A percentile compares a stretch with the other conserved stretches of the same genome.
phyloP scores from a whole-genome alignment of 2,113 vertebrate species.

The Pitta sordida region DNA sequence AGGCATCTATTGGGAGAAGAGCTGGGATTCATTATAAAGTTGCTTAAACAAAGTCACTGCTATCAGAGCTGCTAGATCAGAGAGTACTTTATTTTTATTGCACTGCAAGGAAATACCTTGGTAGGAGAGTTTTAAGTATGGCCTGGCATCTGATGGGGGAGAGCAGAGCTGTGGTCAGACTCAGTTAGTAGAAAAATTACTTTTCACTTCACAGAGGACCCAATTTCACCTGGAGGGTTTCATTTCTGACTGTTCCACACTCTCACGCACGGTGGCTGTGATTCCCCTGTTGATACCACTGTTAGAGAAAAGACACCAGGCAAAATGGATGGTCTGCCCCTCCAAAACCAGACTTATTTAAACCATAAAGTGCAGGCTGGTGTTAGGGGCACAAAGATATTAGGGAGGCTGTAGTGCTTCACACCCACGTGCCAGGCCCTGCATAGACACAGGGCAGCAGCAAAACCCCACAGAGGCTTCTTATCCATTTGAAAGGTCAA shows the following conservation, averaged over 20 bases:
- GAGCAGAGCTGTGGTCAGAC: background rate
- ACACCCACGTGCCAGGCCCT: background rate
- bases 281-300: background rate
- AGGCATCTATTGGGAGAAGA: constrained; percentile 21
- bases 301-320: background rate
- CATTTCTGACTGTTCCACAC: background rate
- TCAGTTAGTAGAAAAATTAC: constrained; percentile 34
- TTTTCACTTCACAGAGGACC: constrained; percentile 33
- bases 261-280: background rate
- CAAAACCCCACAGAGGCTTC: background rate
- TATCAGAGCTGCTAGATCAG: background rate
- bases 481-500: background rate
- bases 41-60: constrained; percentile 31
- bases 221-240: constrained; percentile 24
- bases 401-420: background rate
- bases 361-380: background rate
- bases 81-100: background rate
- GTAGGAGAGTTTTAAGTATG: background rate
- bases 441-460: background rate
- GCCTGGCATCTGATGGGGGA: background rate
- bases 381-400: background rate
- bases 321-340: background rate
- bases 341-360: background rate
- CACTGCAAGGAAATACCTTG: background rate
- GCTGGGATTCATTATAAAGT: constrained; percentile 13